A percentile compares a stretch with the other conserved stretches of the same genome.
Evolutionary conservation across 2,113 vertebrate species (phyloP).

Genomic region (Isurus oxyrinchus): DNA sequence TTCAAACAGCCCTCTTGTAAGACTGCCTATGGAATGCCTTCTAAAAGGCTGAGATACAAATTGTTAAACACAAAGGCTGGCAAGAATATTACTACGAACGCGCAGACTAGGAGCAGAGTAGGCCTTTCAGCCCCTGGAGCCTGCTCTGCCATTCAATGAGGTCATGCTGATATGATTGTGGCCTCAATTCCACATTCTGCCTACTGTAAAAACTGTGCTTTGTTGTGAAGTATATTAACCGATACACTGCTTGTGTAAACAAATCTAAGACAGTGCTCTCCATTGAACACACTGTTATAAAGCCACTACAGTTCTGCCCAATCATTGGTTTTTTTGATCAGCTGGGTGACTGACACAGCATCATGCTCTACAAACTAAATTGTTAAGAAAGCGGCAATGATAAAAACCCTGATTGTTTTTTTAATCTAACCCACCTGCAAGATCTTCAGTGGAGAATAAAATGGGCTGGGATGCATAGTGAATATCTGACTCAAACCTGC

Average conservation of each 20-base stretch:
- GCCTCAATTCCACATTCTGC: too few species aligned
- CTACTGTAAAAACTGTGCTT: background rate
- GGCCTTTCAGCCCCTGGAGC: too few species aligned
- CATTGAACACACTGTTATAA: background rate
- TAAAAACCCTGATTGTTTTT: background rate
- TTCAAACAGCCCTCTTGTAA: background rate
- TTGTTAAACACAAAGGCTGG: background rate
- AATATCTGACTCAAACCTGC: background rate
- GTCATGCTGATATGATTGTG: too few species aligned
- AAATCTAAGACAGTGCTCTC: background rate
- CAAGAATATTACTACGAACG: background rate
- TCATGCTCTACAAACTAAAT: background rate
- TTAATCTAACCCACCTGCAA: background rate
- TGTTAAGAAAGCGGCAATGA: background rate
- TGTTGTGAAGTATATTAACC: background rate
- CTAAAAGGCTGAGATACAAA: background rate
- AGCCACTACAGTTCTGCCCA: background rate
- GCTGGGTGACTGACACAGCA: background rate
- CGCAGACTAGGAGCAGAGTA: too few species aligned
- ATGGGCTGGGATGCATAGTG: background rate
- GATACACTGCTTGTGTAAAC: background rate
- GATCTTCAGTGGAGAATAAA: background rate
- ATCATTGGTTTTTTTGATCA: background rate
- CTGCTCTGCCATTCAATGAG: too few species aligned
- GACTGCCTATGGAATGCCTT: background rate